Conservation (phyloP, 2,113 vertebrate species). For the Gopherus flavomarginatus region DNA sequence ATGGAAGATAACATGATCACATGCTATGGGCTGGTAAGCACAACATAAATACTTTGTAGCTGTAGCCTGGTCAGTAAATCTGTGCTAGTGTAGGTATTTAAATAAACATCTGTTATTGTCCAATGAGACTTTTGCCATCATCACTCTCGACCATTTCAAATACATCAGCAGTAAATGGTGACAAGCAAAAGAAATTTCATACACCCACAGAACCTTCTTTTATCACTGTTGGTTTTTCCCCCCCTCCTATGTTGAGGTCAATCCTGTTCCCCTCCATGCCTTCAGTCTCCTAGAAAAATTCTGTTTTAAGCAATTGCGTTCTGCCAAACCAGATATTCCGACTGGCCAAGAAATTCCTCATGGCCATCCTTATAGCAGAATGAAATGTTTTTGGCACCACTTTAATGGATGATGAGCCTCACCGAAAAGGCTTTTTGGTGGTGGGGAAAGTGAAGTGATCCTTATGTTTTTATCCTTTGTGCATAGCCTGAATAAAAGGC, state of each 20-base stretch:
- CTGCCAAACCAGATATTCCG: not conserved
- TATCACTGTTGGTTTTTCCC: not conserved
- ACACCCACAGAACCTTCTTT: not conserved
- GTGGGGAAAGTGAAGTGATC: not conserved
- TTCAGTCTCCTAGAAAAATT: not conserved
- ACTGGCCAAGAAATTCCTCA: not conserved
- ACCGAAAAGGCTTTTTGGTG: not conserved
- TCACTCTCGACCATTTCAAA: not conserved
- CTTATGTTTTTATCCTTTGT: not conserved
- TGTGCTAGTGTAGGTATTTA: not conserved
- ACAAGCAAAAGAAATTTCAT: not conserved
- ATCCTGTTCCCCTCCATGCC: not conserved
- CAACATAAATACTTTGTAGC: not conserved
- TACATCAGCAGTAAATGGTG: not conserved
- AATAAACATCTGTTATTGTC: not conserved
- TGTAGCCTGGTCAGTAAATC: not conserved
- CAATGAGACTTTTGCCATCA: not conserved
- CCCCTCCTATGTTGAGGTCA: not conserved
- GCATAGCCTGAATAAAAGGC: not conserved
- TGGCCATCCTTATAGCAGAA: not conserved
- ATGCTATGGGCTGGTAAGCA: conserved; percentile 91
- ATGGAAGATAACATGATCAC: conserved; percentile 89
- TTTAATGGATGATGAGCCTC: not conserved
- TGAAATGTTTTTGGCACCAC: not conserved
- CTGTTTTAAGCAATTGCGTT: not conserved